Evolutionary conservation across 2,113 vertebrate genomes (phyloP), one percentile per base, ranked within the genome.

Genomic region (zebrafish (Danio rerio)): DNA sequence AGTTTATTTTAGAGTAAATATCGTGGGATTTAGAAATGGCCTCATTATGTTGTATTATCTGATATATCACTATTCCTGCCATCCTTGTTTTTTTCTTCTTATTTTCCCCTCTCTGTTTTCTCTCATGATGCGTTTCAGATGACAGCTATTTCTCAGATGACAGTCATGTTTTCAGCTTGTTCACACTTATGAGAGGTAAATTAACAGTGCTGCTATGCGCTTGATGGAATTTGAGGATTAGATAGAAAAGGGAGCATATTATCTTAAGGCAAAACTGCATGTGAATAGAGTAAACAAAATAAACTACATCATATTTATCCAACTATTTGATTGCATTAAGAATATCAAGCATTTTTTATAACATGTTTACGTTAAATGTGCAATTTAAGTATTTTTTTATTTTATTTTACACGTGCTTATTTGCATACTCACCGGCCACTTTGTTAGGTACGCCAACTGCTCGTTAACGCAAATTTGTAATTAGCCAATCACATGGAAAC

Each of bases 11-110:
- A 45, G 31, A 80, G 65, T 81, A 62, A 84, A 81, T 43, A 52
- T 62, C 52, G 43, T 71, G 84, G 74, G 80, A 76, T 83, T 78
- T 70, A 50, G 73, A 82, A 78, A 66, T 63, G 16, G 80, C 74
- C 84, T 85, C 73, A 78, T 85, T 85, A 85, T 82, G 58, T 59
- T 82, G 31, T 62, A 79, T 85, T 79, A 82, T 81, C 84, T 85
- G 74, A 85, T 85, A 53, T 50, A 78, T 82, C 73, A 50, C 80
- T 59, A 53, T 21, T 11, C 66, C 55, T 79, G 61, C 75, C 69
- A 71, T 71, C 47, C n/a, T 72, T n/a, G n/a, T 69, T 72, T 71
- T 63, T 21, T 53, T 12, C 63, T 31, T 31, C 31, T 31, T 31
- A 1, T 31, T 31, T 31, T 31, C 31, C 31, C 31, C 31, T 3